A percentile compares a stretch with the other conserved stretches of the same genome.
phyloP scores from a whole-genome alignment of 1,140 invertebrate genomes.

The Macrobrachium rosenbergii region DNA sequence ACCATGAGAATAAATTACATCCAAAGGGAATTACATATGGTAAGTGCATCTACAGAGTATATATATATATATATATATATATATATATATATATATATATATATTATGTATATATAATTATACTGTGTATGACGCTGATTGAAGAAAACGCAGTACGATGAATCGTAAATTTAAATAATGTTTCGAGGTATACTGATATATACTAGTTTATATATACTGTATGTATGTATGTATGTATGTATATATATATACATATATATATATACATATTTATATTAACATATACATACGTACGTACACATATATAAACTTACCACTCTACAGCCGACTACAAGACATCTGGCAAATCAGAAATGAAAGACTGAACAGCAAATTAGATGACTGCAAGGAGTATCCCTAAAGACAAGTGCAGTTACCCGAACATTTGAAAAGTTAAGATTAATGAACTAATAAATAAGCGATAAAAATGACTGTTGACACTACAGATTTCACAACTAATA shows the following conservation, averaged over 20 bases:
- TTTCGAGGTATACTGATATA: too few relatives aligned
- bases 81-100: neutral
- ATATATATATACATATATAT: constrained; percentile 18
- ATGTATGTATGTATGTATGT: constrained; percentile 1
- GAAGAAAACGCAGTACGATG: too few relatives aligned
- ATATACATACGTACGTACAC: neutral
- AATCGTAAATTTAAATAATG: too few relatives aligned
- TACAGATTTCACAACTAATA: too few relatives aligned
- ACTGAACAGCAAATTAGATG: neutral
- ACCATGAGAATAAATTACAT: too few relatives aligned
- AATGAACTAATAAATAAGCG: neutral
- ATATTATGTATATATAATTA: neutral
- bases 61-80: constrained; percentile 26
- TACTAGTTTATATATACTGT: neutral
- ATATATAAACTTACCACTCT: too few relatives aligned
- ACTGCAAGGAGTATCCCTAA: neutral
- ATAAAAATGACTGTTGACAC: neutral
- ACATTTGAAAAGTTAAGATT: neutral
- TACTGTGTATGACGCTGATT: too few relatives aligned
- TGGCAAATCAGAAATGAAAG: too few relatives aligned
- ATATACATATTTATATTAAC: constrained; percentile 15
- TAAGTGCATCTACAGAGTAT: neutral
- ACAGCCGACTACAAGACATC: too few relatives aligned
- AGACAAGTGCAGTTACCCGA: neutral
- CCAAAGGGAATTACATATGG: too few relatives aligned